Conservation (phyloP, 2,113 vertebrate species). For the Ancistrus triradiatus region DNA sequence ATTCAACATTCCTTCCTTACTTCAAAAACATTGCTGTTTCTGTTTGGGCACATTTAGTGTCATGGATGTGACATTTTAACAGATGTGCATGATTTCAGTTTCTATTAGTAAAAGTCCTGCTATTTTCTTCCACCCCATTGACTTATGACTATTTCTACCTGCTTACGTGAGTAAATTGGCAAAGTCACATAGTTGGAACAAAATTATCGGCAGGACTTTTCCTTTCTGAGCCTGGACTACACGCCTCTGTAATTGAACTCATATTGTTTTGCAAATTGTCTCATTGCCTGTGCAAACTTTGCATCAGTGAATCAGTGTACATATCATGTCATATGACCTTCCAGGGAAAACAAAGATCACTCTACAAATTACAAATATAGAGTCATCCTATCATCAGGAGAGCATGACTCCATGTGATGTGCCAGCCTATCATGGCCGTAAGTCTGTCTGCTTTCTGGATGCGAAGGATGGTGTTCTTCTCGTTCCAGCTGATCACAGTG, state of each 20-base stretch:
- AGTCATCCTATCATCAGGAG: neutral
- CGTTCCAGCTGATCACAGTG: neutral
- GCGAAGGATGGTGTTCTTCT: neutral
- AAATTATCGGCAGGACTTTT: neutral
- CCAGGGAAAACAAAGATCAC: neutral
- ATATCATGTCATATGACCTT: neutral
- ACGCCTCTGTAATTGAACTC: neutral
- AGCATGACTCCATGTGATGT: neutral
- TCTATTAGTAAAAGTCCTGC: too few species aligned
- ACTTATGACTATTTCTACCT: neutral
- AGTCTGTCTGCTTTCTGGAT: neutral
- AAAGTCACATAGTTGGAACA: neutral
- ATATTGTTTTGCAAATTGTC: neutral
- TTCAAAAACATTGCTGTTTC: conserved; percentile 3
- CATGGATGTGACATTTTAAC: neutral
- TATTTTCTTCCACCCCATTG: neutral
- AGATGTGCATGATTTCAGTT: neutral
- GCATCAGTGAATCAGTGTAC: neutral
- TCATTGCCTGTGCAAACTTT: neutral
- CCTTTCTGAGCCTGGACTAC: neutral
- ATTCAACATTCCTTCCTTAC: conserved; percentile 37
- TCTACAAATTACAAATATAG: neutral
- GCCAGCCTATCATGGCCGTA: neutral
- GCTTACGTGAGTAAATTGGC: neutral
- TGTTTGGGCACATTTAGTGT: conserved; percentile 6